phyloP scores from a whole-genome alignment of 2,888 invertebrate genomes.

The Acanthopleura granulata region DNA sequence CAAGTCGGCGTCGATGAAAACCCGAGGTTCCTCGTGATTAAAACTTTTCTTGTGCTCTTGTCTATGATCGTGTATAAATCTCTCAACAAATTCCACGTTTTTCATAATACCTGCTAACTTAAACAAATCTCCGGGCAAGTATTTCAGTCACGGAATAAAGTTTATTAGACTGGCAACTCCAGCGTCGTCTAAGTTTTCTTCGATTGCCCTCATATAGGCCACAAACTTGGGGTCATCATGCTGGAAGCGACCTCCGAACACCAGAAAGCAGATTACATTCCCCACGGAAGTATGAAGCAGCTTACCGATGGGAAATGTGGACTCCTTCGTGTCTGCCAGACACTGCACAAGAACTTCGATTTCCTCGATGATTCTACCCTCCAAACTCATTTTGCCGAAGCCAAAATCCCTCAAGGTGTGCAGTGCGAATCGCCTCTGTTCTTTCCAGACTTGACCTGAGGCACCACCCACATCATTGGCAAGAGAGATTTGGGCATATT shows the following conservation, averaged over 20 bases:
- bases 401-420: constrained; percentile 4
- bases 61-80: background rate
- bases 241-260: background rate
- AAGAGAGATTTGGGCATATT: background rate
- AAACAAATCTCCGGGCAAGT: constrained; percentile 3
- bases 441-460: background rate
- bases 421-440: background rate
- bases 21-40: background rate
- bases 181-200: background rate
- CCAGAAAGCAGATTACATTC: constrained; percentile 4
- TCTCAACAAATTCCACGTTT: background rate
- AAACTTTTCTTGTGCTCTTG: background rate
- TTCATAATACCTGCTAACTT: background rate
- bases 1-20: background rate
- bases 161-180: background rate
- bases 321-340: background rate
- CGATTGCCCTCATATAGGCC: background rate
- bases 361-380: constrained; percentile 10
- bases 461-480: background rate
- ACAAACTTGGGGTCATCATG: background rate
- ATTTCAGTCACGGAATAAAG: constrained; percentile 5
- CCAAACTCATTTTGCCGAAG: constrained; percentile 8
- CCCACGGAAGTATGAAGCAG: background rate
- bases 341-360: background rate
- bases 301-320: background rate